Conservation (phyloP, 2,888 invertebrate species). For the Xanthorhoe designata region DNA sequence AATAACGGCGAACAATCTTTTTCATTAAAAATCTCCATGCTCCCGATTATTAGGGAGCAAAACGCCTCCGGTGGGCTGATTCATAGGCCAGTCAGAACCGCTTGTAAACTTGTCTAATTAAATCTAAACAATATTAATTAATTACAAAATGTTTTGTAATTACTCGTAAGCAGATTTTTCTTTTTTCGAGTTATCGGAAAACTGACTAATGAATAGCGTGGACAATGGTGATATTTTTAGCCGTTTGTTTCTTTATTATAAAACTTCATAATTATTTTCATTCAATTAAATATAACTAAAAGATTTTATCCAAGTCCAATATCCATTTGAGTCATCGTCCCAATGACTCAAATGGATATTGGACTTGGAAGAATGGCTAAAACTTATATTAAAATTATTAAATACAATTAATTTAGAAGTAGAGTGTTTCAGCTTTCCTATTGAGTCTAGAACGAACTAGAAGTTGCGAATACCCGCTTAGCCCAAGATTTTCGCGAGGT, state of each 20-base stretch:
- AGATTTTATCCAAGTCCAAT: no score
- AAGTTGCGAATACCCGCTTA: constrained; percentile 71
- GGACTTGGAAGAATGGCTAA: neutral
- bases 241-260: no score
- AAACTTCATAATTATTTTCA: no score
- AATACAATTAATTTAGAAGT: neutral
- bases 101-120: constrained; percentile 4
- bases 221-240: no score
- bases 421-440: constrained; percentile 17
- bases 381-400: neutral
- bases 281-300: no score
- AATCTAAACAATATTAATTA: neutral
- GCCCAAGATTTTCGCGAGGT: constrained; percentile 80
- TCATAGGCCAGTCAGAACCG: constrained; percentile 14
- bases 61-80: constrained; percentile 76
- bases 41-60: constrained; percentile 82
- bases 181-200: no score
- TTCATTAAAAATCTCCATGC: constrained; percentile 84
- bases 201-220: no score
- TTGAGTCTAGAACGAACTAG: constrained; percentile 39
- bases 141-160: neutral
- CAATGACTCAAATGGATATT: no score
- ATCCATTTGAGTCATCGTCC: no score
- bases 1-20: constrained; percentile 84
- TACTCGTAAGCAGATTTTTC: no score